These are phyloP conservation scores for Oreochromis aureus DNA, from an alignment of 2,113 vertebrate genomes.

Conservation along the genomic window DNA sequence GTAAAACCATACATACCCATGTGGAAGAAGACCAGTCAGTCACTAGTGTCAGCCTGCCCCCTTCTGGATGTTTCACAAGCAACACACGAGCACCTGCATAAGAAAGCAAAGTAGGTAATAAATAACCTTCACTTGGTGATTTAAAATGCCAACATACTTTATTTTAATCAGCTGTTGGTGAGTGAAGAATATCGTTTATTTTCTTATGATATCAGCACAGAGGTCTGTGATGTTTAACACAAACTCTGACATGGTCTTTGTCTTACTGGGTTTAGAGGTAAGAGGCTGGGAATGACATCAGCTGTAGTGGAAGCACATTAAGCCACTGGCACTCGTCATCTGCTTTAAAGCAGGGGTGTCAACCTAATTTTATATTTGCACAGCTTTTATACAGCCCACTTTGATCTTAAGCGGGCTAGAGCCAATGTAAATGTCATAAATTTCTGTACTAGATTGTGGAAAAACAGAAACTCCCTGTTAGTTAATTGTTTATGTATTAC, in stretches of 20 bases:
- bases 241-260: neutral
- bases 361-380: neutral
- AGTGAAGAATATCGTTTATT: neutral
- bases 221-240: neutral
- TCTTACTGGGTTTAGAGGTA: neutral
- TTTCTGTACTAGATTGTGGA: neutral
- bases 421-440: neutral
- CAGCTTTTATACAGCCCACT: neutral
- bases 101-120: neutral
- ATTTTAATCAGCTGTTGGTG: neutral
- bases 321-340: neutral
- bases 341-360: neutral
- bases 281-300: neutral
- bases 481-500: neutral
- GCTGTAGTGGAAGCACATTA: neutral
- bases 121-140: neutral
- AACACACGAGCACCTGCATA: neutral
- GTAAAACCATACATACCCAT: neutral
- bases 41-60: constrained; percentile 18
- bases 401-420: neutral
- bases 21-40: neutral
- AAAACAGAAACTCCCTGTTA: neutral
- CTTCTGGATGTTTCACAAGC: constrained; percentile 28
- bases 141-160: neutral
- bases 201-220: neutral